Conservation (phyloP, 2,797 vertebrate species). For the Adrianichthys oophorus region DNA sequence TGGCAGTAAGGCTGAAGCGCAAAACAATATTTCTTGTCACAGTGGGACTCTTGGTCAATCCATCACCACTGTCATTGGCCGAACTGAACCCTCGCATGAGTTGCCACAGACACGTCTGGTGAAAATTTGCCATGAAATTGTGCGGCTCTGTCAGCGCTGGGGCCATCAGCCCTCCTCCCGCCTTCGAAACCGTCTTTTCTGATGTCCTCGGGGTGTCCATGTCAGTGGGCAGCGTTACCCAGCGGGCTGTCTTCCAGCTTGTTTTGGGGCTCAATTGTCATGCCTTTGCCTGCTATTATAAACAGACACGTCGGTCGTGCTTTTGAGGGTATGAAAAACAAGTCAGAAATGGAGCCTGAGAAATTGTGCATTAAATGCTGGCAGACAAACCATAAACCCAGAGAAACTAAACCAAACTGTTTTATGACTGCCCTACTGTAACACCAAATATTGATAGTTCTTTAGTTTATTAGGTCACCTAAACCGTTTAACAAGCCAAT, state of each 20-base stretch:
- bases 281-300: constrained; percentile 1
- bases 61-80: constrained; percentile 76
- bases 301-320: constrained; percentile 7
- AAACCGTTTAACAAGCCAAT: too few species aligned
- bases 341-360: too few species aligned
- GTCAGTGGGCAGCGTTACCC: constrained; percentile 38
- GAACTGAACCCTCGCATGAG: constrained; percentile 81
- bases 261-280: constrained; percentile 19
- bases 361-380: too few species aligned
- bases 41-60: constrained; percentile 61
- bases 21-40: constrained; percentile 39
- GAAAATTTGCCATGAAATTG: constrained; percentile 95
- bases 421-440: too few species aligned
- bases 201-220: constrained; percentile 37
- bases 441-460: too few species aligned
- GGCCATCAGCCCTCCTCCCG: constrained; percentile 79
- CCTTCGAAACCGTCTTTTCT: constrained; percentile 16
- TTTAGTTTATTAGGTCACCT: too few species aligned
- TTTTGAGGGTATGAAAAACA: too few species aligned
- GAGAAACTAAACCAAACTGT: too few species aligned
- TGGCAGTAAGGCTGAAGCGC: constrained; percentile 37
- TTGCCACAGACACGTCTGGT: constrained; percentile 87
- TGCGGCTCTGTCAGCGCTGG: constrained; percentile 80
- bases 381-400: too few species aligned
- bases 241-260: constrained; percentile 10